Conservation (phyloP, 2,797 vertebrate species). For the Miichthys miiuy region DNA sequence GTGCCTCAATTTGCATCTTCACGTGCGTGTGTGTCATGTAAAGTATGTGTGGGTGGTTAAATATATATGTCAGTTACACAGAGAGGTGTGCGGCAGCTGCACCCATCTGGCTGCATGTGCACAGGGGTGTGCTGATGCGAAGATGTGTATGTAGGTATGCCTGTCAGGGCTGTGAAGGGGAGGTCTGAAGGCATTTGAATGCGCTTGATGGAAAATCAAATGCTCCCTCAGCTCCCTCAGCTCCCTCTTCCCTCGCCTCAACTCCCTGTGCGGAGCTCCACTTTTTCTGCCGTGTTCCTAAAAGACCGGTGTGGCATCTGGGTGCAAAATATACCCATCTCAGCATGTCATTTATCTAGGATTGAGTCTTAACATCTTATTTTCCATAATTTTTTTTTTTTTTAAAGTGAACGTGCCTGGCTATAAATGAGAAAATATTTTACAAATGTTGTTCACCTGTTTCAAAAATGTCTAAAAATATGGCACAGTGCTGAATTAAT, state of each 20-base stretch:
- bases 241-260: constrained; percentile 24
- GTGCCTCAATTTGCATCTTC: constrained; percentile 55
- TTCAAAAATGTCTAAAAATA: constrained; percentile 3
- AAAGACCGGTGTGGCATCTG: constrained; percentile 46
- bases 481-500: background rate
- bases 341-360: constrained; percentile 34
- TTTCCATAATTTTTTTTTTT: background rate
- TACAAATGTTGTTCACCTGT: constrained; percentile 8
- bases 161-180: constrained; percentile 60
- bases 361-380: constrained; percentile 37
- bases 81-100: constrained; percentile 71
- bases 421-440: constrained; percentile 7
- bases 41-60: constrained; percentile 69
- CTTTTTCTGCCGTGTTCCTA: constrained; percentile 36
- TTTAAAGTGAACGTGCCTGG: background rate
- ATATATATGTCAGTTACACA: constrained; percentile 73
- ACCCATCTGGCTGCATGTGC: constrained; percentile 63
- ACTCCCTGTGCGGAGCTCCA: constrained; percentile 41
- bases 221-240: constrained; percentile 21
- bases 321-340: constrained; percentile 42
- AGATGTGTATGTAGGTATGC: constrained; percentile 54
- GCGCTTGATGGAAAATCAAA: constrained; percentile 69
- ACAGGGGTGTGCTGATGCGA: constrained; percentile 62
- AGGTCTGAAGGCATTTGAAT: constrained; percentile 65
- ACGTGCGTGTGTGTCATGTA: constrained; percentile 43